phyloP scores from a whole-genome alignment of 2,797 vertebrate genomes.

The Pangasius djambal region DNA sequence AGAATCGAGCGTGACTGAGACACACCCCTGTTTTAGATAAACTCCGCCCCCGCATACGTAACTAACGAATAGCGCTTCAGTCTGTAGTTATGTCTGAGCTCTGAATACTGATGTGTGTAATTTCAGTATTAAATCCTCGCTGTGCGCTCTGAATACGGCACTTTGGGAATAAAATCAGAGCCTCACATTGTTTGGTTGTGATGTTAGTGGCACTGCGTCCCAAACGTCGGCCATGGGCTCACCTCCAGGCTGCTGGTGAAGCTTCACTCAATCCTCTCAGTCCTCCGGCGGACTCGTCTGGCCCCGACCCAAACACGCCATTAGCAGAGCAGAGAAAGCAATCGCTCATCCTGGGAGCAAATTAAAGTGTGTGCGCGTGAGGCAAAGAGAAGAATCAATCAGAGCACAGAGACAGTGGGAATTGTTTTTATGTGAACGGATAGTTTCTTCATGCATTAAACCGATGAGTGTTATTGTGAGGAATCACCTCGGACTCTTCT shows the following conservation, averaged over 20 bases:
- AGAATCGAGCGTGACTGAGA: too few relatives aligned
- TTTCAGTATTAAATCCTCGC: not conserved
- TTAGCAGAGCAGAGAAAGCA: conserved; percentile 22
- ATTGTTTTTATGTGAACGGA: not conserved
- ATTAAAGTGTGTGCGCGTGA: conserved; percentile 10
- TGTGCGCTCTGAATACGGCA: not conserved
- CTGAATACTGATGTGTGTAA: not conserved
- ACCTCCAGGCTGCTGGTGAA: not conserved
- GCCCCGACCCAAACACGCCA: not conserved
- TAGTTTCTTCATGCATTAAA: not conserved
- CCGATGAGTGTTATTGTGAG: not conserved
- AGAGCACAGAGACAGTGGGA: not conserved
- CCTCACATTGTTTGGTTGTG: not conserved
- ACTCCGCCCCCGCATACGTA: too few relatives aligned
- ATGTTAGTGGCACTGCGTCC: not conserved
- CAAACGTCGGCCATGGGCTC: not conserved
- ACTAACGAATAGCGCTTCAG: too few relatives aligned
- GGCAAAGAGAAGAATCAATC: not conserved
- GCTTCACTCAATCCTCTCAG: not conserved
- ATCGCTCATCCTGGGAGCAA: not conserved
- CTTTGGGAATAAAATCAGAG: not conserved
- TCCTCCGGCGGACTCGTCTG: not conserved
- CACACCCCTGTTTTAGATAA: too few relatives aligned
- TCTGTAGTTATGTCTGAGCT: not conserved
- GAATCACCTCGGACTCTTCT: not conserved